These are phyloP conservation scores for Hapalemur alaotrensis DNA, from an alignment of 2,797 vertebrate species.

Conservation along the genomic window DNA sequence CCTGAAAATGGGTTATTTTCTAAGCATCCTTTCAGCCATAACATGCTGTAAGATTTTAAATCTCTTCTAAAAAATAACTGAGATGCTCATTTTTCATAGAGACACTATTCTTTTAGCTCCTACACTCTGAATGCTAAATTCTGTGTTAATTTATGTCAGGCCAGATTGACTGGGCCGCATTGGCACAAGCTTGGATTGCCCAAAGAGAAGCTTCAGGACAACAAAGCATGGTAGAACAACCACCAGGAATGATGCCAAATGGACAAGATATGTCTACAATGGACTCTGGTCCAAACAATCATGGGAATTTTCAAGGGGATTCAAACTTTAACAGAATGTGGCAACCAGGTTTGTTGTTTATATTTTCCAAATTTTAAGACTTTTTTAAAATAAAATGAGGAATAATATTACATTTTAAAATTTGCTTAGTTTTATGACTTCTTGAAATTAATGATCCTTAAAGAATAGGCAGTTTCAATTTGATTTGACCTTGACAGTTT, in stretches of 20 bases:
- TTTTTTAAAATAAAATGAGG: constrained; percentile 54
- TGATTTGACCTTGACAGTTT: constrained; percentile 56
- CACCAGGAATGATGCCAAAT: constrained; percentile 91
- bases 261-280: constrained; percentile 93
- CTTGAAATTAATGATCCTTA: constrained; percentile 57
- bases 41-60: constrained; percentile 23
- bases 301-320: constrained; percentile 93
- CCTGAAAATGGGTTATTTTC: constrained; percentile 33
- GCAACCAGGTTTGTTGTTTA: constrained; percentile 93
- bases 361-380: constrained; percentile 58
- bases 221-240: constrained; percentile 87
- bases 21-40: neutral
- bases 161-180: constrained; percentile 99
- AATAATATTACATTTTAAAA: constrained; percentile 38
- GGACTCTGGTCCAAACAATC: constrained; percentile 93
- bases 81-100: constrained; percentile 32
- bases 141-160: constrained; percentile 85
- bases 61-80: neutral
- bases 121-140: constrained; percentile 66
- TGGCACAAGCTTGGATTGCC: constrained; percentile 99
- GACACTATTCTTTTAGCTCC: neutral
- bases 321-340: constrained; percentile 96
- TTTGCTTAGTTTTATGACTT: constrained; percentile 66
- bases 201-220: constrained; percentile 95
- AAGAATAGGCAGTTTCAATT: constrained; percentile 51